A percentile compares a stretch with the other conserved stretches of the same genome.
phyloP scores from a whole-genome alignment of 2,113 vertebrate genomes.

The Toxotes jaculatrix region DNA sequence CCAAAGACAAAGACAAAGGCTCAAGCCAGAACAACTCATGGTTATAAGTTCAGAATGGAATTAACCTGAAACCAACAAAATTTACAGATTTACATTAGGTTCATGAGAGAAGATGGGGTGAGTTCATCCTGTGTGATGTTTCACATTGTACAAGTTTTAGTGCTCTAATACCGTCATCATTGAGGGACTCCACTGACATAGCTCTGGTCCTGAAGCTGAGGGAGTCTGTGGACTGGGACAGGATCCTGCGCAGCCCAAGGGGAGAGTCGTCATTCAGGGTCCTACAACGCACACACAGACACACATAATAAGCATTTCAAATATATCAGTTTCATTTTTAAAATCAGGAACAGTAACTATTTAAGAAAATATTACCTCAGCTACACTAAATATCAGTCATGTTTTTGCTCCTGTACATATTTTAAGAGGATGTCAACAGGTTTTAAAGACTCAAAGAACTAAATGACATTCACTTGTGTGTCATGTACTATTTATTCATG shows the following conservation, averaged over 20 bases:
- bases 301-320: too few species aligned
- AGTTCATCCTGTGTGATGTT: not conserved
- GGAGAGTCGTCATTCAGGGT: constrained; percentile 91
- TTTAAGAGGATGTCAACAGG: too few species aligned
- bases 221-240: constrained; percentile 96
- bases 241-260: constrained; percentile 91
- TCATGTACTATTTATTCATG: too few species aligned
- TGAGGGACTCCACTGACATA: constrained; percentile 92
- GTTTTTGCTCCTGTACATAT: too few species aligned
- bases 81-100: not conserved
- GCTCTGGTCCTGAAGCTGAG: constrained; percentile 91
- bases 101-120: too few species aligned
- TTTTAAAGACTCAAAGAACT: not conserved
- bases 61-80: too few species aligned
- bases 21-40: not conserved
- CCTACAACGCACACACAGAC: constrained; percentile 73
- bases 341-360: too few species aligned
- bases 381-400: too few species aligned
- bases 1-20: not conserved
- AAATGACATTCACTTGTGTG: not conserved
- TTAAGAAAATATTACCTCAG: too few species aligned
- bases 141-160: not conserved
- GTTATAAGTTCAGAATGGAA: too few species aligned
- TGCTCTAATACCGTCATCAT: constrained; percentile 88
- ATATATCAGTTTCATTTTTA: too few species aligned